Evolutionary conservation across 2,888 invertebrate species (phyloP).

Genomic region (Alitta virens): DNA sequence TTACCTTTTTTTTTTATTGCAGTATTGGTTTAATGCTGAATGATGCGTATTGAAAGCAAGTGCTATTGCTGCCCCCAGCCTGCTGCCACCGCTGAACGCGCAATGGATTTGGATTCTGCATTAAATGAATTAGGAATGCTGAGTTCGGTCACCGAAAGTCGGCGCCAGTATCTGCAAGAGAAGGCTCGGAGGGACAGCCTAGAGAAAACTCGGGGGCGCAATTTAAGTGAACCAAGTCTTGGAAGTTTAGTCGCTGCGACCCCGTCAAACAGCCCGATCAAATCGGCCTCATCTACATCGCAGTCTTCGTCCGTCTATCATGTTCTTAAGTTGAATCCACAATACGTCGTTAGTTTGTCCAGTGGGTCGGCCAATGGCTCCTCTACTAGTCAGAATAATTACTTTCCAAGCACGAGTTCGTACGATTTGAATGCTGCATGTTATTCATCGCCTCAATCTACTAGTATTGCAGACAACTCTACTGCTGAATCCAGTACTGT

Average conservation of each 20-base stretch:
- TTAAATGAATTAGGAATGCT: constrained; percentile 52
- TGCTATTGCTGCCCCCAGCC: constrained; percentile 33
- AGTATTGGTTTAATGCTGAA: no score
- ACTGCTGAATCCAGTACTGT: not conserved
- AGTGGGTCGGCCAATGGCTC: not conserved
- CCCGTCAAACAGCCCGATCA: constrained; percentile 16
- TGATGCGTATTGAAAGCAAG: not conserved
- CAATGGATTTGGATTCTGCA: constrained; percentile 46
- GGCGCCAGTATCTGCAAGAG: constrained; percentile 42
- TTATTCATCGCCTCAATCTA: no score
- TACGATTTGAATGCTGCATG: no score
- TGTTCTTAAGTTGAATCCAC: constrained; percentile 40
- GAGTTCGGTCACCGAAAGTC: constrained; percentile 45
- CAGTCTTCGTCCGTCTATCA: constrained; percentile 28
- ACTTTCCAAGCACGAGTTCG: no score
- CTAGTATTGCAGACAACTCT: not conserved
- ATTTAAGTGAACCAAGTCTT: constrained; percentile 12
- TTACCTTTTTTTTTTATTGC: no score
- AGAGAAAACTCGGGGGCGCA: constrained; percentile 6
- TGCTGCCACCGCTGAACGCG: not conserved
- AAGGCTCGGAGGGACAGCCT: not conserved
- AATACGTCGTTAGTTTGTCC: constrained; percentile 39
- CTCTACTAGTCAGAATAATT: no score
- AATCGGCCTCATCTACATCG: not conserved
- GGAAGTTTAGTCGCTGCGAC: constrained; percentile 5